Evolutionary conservation across 2,113 vertebrate species (phyloP).

Genomic region (Numida meleagris): DNA sequence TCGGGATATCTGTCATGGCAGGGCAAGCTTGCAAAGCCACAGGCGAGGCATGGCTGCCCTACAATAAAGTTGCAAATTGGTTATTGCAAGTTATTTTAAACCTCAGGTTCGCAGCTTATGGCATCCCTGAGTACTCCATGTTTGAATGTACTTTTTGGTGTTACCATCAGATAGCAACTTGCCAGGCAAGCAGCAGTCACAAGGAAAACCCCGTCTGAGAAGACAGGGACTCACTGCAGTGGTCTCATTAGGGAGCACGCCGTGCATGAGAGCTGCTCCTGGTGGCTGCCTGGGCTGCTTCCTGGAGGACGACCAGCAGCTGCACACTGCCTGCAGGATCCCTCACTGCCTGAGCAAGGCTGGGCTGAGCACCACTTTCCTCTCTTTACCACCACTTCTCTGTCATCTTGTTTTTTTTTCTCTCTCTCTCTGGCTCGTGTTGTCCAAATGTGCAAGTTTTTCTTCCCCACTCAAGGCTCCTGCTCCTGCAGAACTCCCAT

Average conservation of each 20-base stretch:
- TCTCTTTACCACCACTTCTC: background rate
- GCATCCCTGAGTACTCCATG: background rate
- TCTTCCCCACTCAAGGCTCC: background rate
- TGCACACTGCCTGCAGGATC: background rate
- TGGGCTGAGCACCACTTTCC: background rate
- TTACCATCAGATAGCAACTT: background rate
- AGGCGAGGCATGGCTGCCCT: background rate
- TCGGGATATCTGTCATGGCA: background rate
- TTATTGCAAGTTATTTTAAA: background rate
- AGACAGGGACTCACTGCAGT: too few species aligned
- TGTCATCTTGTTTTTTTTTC: background rate
- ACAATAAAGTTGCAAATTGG: background rate
- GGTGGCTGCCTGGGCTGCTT: background rate
- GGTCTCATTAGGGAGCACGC: too few species aligned
- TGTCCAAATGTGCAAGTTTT: background rate
- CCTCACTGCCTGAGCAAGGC: background rate
- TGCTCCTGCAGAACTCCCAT: rapidly evolving
- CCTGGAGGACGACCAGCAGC: background rate
- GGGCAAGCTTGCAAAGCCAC: background rate
- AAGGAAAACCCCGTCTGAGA: background rate
- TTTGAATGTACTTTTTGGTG: background rate
- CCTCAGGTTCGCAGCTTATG: background rate
- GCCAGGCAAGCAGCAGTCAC: background rate
- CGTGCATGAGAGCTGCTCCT: too few species aligned
- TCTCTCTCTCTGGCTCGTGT: background rate